Percentiles rank a stretch among this genome's conserved stretches.
Conservation (phyloP, 2,888 invertebrate species). For the Drymonia ruficornis region DNA sequence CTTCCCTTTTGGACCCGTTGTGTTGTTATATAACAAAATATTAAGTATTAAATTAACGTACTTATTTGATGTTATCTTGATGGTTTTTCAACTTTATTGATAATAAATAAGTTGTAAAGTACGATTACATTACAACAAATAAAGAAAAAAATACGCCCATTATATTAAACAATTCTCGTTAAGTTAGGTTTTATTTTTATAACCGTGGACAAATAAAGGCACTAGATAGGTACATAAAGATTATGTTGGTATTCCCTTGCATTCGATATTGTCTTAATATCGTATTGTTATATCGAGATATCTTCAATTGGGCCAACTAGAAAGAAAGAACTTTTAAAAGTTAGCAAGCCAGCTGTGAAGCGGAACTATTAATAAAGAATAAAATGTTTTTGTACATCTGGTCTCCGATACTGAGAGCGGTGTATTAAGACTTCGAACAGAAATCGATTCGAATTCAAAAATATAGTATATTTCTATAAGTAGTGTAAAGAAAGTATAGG, state of each 20-base stretch:
- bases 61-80: neutral
- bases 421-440: constrained; percentile 18
- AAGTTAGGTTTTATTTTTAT: too few species aligned
- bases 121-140: too few species aligned
- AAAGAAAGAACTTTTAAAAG: constrained; percentile 20
- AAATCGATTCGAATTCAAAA: neutral
- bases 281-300: neutral
- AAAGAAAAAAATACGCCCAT: too few species aligned
- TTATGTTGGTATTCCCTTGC: too few species aligned
- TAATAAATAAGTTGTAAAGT: neutral
- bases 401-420: constrained; percentile 29
- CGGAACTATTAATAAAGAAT: constrained; percentile 20
- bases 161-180: too few species aligned
- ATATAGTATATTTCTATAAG: neutral
- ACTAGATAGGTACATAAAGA: too few species aligned
- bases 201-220: too few species aligned
- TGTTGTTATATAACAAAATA: neutral
- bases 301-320: neutral
- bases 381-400: constrained; percentile 37
- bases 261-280: too few species aligned
- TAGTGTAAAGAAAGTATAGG: neutral
- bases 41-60: neutral
- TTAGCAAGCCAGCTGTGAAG: constrained; percentile 20
- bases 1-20: neutral
- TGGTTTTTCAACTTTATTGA: neutral